Percentiles rank a stretch among this genome's conserved stretches.
Evolutionary conservation across 2,797 vertebrate genomes (phyloP).

Genomic region (Takifugu ocellatus): DNA sequence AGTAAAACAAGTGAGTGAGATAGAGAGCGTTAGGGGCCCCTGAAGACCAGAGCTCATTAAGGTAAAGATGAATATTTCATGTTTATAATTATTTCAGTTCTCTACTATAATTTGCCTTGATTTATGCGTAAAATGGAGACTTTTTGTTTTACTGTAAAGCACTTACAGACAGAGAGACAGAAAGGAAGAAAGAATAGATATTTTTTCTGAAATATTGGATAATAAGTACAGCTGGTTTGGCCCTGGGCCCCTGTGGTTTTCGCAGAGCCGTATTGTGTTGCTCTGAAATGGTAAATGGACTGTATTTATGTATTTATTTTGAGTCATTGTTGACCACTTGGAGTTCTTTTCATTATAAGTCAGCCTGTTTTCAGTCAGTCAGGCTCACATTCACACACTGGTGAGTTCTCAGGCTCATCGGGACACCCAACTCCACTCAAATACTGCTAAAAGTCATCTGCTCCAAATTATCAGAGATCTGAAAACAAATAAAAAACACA

Average conservation of each 20-base stretch:
- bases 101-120: constrained; percentile 69
- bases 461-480: constrained; percentile 20
- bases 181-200: constrained; percentile 1
- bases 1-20: no score
- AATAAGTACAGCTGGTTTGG: constrained; percentile 38
- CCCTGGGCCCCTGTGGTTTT: constrained; percentile 45
- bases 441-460: constrained; percentile 2
- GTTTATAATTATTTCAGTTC: constrained; percentile 80
- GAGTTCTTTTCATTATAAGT: no score
- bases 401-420: no score
- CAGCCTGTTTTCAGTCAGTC: no score
- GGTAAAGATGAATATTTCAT: constrained; percentile 76
- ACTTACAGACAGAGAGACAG: constrained; percentile 28
- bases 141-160: constrained; percentile 64
- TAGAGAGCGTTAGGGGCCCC: constrained; percentile 34
- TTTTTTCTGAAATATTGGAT: constrained; percentile 52
- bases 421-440: no score
- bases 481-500: background rate
- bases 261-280: constrained; percentile 45
- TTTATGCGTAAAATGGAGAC: constrained; percentile 67
- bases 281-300: constrained; percentile 28
- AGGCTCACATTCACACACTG: no score
- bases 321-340: no score
- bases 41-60: constrained; percentile 75
- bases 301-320: no score